phyloP scores from a whole-genome alignment of 2,113 vertebrate genomes.

The Melanotaenia duboulayi region DNA sequence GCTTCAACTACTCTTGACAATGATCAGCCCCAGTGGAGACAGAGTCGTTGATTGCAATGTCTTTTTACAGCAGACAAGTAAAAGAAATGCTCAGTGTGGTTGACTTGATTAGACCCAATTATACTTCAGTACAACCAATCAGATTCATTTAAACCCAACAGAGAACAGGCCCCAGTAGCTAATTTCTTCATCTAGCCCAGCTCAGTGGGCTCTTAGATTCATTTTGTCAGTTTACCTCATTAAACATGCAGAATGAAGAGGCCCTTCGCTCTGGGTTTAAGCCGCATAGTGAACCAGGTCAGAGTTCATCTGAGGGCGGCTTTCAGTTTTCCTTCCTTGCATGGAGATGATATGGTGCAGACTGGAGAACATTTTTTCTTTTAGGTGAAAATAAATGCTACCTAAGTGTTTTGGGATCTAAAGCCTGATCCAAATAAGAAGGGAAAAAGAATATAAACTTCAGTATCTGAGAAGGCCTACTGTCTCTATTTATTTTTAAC shows the following conservation, averaged over 20 bases:
- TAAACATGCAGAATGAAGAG: slow-evolving; percentile 62
- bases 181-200: slow-evolving; percentile 44
- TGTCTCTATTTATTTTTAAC: background rate
- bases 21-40: background rate
- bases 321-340: slow-evolving; percentile 25
- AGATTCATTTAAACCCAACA: slow-evolving; percentile 60
- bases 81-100: slow-evolving; percentile 21
- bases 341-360: slow-evolving; percentile 20
- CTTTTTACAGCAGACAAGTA: slow-evolving; percentile 3
- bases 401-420: background rate
- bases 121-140: slow-evolving; percentile 45
- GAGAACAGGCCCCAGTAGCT: slow-evolving; percentile 60
- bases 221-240: slow-evolving; percentile 64
- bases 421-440: background rate
- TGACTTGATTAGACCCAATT: slow-evolving; percentile 32
- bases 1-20: too few relatives aligned
- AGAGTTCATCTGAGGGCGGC: slow-evolving; percentile 71
- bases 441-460: too few relatives aligned
- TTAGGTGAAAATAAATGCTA: too few relatives aligned
- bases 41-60: background rate
- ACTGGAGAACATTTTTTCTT: background rate
- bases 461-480: too few relatives aligned
- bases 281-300: slow-evolving; percentile 62
- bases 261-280: slow-evolving; percentile 47
- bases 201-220: slow-evolving; percentile 53